Evolutionary conservation across 2,888 invertebrate species (phyloP).

Genomic region (Brachypterus glaber): DNA sequence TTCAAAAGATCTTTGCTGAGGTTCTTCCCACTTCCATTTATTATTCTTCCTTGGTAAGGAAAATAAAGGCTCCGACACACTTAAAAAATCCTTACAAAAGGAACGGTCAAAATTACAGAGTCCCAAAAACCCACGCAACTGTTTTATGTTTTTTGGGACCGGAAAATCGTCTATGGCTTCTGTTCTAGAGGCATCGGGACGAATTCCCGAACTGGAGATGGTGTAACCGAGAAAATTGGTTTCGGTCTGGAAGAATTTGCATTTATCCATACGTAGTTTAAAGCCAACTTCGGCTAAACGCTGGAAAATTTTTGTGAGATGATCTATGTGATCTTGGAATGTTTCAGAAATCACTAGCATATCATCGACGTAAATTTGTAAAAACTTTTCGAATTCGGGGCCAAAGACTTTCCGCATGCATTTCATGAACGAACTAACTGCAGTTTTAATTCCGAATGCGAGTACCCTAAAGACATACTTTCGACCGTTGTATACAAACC

Average conservation of each 20-base stretch:
- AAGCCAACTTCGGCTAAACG: conserved; percentile 14
- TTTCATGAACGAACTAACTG: no score
- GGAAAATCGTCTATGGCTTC: conserved; percentile 18
- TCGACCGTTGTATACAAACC: conserved; percentile 16
- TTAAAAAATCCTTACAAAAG: conserved; percentile 8
- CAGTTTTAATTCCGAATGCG: no score
- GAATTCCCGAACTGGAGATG: conserved; percentile 17
- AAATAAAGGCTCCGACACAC: no score
- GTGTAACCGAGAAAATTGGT: conserved; percentile 21
- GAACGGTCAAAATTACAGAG: conserved; percentile 16
- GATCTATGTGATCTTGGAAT: conserved; percentile 16
- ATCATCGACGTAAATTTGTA: conserved; percentile 16
- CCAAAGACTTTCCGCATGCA: conserved; percentile 16
- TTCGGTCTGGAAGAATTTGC: conserved; percentile 17
- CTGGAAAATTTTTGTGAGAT: conserved; percentile 15
- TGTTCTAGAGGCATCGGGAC: conserved; percentile 19
- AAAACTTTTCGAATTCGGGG: conserved; percentile 14
- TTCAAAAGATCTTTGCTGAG: not conserved
- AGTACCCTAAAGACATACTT: no score
- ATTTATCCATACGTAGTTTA: conserved; percentile 21
- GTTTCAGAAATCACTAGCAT: conserved; percentile 16
- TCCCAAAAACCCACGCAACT: conserved; percentile 17
- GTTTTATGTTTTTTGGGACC: conserved; percentile 14
- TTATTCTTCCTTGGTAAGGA: not conserved
- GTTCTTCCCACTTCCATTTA: not conserved